Base-by-base conservation (phyloP, 1,140 invertebrate species). In the Euwallacea similis region DNA sequence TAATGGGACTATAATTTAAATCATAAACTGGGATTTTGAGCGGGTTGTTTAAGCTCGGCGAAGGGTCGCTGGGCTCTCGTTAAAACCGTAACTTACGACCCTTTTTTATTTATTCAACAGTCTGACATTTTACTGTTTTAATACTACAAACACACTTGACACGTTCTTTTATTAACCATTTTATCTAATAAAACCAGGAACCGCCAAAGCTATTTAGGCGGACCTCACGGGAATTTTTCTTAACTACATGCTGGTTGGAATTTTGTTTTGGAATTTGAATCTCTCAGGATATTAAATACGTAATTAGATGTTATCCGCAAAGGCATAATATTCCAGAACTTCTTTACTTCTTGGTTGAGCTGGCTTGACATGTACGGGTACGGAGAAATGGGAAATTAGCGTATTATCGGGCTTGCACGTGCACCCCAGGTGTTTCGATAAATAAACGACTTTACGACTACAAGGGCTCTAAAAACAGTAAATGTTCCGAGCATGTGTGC, bases 1-100 rank as follows among this genome's bases (percentile, higher is more conserved):
- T 66, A 66, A 66, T 66, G 64, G 15, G 64, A 42, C 55, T 66
- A 66, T 66, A 56, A 66, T 66, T 66, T 66, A 66, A 66, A 66
- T 33, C 21, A 33, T 66, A 66, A 66, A 66, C 64, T 56, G 53
- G 64, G n/a, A 16, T 56, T 66, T 66, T 55, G 42, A 56, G 64
- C 64, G 64, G 64, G 64, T 42, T 66, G 53, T 44, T 66, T 58
- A 56, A 66, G 56, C 42, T 7, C 9, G 42, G 42, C 21, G 8
- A 44, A 66, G 54, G 64, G 64, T 66, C 64, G 53, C 64, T 58
- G 21, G 41, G 42, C 53, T 41, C 54, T 66, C 64, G 64, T 66
- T 66, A 66, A 66, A 66, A 56, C 56, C 41, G 54, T 66, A 42
- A 66, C 64, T 65, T 53, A 54, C 63, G 63, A 65, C 50, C 63